Conservation (phyloP, 2,888 invertebrate species). For the Drosophila mimica region DNA sequence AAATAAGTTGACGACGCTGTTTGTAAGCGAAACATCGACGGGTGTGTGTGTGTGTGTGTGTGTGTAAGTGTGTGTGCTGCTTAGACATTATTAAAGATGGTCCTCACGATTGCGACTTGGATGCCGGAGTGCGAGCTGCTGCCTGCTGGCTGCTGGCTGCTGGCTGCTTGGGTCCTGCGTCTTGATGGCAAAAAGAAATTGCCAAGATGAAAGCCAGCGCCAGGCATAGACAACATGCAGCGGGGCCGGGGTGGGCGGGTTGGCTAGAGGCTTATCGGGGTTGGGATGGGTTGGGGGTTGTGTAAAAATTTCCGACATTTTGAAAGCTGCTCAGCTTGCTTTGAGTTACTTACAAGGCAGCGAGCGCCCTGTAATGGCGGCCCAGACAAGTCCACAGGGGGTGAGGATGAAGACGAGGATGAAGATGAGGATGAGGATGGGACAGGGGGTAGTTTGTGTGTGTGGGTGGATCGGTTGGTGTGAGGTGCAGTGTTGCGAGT, state of each 20-base stretch:
- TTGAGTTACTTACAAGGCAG: slow-evolving; percentile 65
- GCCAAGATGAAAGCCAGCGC: slow-evolving; percentile 73
- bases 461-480: slow-evolving; percentile 2
- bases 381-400: slow-evolving; percentile 40
- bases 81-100: slow-evolving; percentile 79
- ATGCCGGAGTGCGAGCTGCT: background rate
- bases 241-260: background rate
- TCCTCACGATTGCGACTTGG: slow-evolving; percentile 60
- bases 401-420: background rate
- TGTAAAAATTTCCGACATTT: slow-evolving; percentile 76
- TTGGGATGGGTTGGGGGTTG: slow-evolving; percentile 27
- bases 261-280: slow-evolving; percentile 13
- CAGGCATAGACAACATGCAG: slow-evolving; percentile 55
- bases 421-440: slow-evolving; percentile 1
- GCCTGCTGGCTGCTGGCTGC: background rate
- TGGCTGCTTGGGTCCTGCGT: slow-evolving; percentile 21
- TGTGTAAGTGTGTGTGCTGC: slow-evolving; percentile 39
- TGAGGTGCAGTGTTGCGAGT: background rate
- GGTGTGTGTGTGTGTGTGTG: background rate
- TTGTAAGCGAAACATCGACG: slow-evolving; percentile 28
- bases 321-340: slow-evolving; percentile 76
- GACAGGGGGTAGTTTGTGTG: slow-evolving; percentile 8
- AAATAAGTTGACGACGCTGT: slow-evolving; percentile 76
- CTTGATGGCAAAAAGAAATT: slow-evolving; percentile 71
- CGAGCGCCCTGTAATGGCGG: slow-evolving; percentile 48